A percentile compares a stretch with the other conserved stretches of the same genome.
phyloP scores from a whole-genome alignment of 2,888 invertebrate genomes.

The Candidula unifasciata region DNA sequence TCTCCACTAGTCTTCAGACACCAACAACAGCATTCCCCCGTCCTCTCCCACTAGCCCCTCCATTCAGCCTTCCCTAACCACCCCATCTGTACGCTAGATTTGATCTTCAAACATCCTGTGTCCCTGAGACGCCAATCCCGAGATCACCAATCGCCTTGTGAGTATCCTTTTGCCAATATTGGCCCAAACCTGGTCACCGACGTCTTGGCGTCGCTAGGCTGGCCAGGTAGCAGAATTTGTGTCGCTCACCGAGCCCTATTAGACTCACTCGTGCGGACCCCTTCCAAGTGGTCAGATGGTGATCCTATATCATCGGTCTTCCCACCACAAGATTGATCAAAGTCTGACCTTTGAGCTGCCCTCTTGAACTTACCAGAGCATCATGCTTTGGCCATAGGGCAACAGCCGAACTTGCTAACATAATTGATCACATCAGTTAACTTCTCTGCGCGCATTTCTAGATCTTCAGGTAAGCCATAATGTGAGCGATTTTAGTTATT shows the following conservation, averaged over 20 bases:
- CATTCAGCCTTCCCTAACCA: not conserved
- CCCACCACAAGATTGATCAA: not conserved
- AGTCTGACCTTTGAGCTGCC: not conserved
- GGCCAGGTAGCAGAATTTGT: constrained; percentile 3
- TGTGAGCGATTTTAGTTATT: too few relatives aligned
- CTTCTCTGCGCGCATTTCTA: too few relatives aligned
- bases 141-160: constrained; percentile 25
- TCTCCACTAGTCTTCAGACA: not conserved
- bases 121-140: constrained; percentile 4
- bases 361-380: not conserved
- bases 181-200: constrained; percentile 38
- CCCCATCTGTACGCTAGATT: constrained; percentile 6
- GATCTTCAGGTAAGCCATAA: too few relatives aligned
- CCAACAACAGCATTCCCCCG: not conserved
- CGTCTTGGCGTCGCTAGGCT: constrained; percentile 16
- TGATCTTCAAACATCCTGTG: constrained; percentile 47
- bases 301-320: not conserved
- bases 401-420: too few relatives aligned
- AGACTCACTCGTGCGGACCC: constrained; percentile 13
- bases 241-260: constrained; percentile 16
- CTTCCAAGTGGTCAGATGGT: constrained; percentile 27
- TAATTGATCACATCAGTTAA: too few relatives aligned
- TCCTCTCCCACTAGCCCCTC: not conserved
- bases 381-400: not conserved
- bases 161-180: constrained; percentile 41